Evolutionary conservation across 2,797 vertebrate genomes (phyloP).

Genomic region (Paratrypauchen microcephalus): DNA sequence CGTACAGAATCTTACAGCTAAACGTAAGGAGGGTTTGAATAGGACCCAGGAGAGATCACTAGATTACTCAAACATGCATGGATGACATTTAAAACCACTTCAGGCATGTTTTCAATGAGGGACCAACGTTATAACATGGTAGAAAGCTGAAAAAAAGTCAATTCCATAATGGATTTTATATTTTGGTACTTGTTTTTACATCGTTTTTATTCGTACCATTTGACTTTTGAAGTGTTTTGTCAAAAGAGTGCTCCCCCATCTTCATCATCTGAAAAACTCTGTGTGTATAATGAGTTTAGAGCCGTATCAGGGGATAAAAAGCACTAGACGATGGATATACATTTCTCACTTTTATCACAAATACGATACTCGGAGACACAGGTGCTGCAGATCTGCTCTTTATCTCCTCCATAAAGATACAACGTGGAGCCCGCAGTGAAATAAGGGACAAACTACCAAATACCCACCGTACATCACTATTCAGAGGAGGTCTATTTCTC

Average conservation of each 20-base stretch:
- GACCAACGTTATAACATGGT: no score
- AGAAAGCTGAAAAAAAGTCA: no score
- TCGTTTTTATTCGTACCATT: neutral
- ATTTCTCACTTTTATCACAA: conserved; percentile 7
- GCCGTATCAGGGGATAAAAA: neutral
- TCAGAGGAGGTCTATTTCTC: neutral
- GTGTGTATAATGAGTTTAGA: neutral
- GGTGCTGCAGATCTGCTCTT: neutral
- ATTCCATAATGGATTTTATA: no score
- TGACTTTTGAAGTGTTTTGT: neutral
- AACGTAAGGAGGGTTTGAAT: no score
- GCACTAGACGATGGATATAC: neutral
- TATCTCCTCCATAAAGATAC: conserved; percentile 3
- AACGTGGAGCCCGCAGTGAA: neutral
- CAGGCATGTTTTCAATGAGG: no score
- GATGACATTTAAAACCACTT: no score
- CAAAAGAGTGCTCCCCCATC: neutral
- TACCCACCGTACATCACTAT: neutral
- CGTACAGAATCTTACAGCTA: no score
- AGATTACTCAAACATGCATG: no score
- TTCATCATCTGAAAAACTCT: neutral
- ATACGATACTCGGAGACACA: conserved; percentile 2
- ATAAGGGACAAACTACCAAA: neutral
- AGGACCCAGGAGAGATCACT: no score
- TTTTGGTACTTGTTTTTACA: no score